Conservation (phyloP, 1,140 invertebrate genomes). For the Dryas iulia region DNA sequence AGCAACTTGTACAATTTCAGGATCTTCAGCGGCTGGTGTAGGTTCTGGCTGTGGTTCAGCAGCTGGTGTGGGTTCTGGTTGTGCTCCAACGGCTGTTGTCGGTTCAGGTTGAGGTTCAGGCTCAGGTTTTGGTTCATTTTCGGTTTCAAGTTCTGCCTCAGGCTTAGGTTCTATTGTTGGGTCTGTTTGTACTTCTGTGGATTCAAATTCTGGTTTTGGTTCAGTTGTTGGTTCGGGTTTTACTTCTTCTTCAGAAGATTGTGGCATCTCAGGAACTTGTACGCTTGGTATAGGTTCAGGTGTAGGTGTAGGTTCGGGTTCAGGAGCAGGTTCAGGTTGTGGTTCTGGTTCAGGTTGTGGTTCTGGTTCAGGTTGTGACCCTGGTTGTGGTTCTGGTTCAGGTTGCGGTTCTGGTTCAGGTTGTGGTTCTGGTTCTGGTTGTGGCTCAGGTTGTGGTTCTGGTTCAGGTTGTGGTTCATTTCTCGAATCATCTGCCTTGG, state of each 20-base stretch:
- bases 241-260: slow-evolving; percentile 42
- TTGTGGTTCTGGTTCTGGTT: slow-evolving; percentile 29
- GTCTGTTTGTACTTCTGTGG: slow-evolving; percentile 33
- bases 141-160: slow-evolving; percentile 34
- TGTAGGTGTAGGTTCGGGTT: slow-evolving; percentile 11
- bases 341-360: slow-evolving; percentile 28
- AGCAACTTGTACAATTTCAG: slow-evolving; percentile 27
- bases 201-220: slow-evolving; percentile 35
- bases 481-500: slow-evolving; percentile 36
- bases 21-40: slow-evolving; percentile 34
- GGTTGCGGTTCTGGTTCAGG: slow-evolving; percentile 25
- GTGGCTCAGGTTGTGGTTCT: slow-evolving; percentile 25
- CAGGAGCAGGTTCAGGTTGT: slow-evolving; percentile 30
- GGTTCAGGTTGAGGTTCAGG: slow-evolving; percentile 32
- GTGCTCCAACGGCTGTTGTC: slow-evolving; percentile 30
- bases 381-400: slow-evolving; percentile 39
- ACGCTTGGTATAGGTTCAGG: slow-evolving; percentile 37
- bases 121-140: slow-evolving; percentile 25
- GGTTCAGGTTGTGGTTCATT: slow-evolving; percentile 40
- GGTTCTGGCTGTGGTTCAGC: slow-evolving; percentile 29
- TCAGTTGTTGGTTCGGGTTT: slow-evolving; percentile 41
- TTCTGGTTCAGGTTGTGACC: slow-evolving; percentile 40
- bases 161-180: slow-evolving; percentile 38
- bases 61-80: slow-evolving; percentile 37
- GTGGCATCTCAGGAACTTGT: too few relatives aligned